Evolutionary conservation across 2,888 invertebrate species (phyloP).

Genomic region (Drosophila colorata): DNA sequence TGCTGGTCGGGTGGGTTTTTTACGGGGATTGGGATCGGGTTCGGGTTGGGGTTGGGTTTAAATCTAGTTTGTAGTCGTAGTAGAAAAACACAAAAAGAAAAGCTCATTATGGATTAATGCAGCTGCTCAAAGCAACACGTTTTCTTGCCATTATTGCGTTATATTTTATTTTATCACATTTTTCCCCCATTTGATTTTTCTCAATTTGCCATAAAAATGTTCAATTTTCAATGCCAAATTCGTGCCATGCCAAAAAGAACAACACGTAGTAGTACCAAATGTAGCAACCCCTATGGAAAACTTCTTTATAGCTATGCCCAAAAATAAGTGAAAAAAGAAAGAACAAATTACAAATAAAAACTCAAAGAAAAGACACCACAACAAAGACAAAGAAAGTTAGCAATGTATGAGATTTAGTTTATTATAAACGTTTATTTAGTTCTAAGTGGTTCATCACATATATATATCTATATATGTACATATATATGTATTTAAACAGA

Average conservation of each 20-base stretch:
- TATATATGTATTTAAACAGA: constrained; percentile 3
- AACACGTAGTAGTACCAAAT: constrained; percentile 36
- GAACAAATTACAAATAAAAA: constrained; percentile 19
- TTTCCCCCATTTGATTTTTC: constrained; percentile 24
- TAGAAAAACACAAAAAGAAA: constrained; percentile 30
- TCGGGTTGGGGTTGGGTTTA: neutral
- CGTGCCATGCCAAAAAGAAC: constrained; percentile 78
- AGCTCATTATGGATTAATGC: constrained; percentile 60
- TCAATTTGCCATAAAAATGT: constrained; percentile 51
- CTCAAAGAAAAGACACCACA: constrained; percentile 51
- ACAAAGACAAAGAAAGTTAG: constrained; percentile 61
- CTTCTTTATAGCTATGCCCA: constrained; percentile 40
- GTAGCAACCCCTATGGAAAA: constrained; percentile 29
- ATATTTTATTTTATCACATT: neutral
- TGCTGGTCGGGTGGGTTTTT: neutral
- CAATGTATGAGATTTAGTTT: constrained; percentile 62
- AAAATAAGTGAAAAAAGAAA: constrained; percentile 24
- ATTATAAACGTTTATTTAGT: constrained; percentile 71
- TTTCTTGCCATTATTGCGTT: constrained; percentile 44
- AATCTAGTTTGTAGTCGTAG: constrained; percentile 27
- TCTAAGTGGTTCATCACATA: constrained; percentile 38
- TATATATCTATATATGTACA: neutral
- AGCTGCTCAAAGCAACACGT: constrained; percentile 59
- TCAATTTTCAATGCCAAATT: constrained; percentile 69
- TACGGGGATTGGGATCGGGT: neutral